These are phyloP conservation scores for Cryptomyrus ogoouensis DNA, from an alignment of 2,113 vertebrate genomes.

Conservation along the genomic window DNA sequence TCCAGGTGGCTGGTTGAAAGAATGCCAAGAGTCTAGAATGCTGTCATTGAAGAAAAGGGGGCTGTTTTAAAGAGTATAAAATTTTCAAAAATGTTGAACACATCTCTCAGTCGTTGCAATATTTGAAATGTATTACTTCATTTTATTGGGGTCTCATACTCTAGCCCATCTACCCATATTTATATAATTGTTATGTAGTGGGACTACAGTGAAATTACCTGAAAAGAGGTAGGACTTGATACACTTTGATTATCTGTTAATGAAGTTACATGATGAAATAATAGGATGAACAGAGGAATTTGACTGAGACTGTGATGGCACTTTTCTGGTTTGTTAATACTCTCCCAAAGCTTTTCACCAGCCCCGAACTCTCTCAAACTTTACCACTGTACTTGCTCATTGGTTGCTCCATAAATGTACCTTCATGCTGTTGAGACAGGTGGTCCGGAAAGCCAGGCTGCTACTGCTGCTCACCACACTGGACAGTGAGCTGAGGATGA, in stretches of 20 bases:
- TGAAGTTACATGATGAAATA: background rate
- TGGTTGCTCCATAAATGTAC: constrained; percentile 34
- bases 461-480: constrained; percentile 59
- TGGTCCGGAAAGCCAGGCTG: constrained; percentile 53
- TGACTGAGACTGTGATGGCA: background rate
- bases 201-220: background rate
- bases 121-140: background rate
- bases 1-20: background rate
- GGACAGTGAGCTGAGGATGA: constrained; percentile 53
- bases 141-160: background rate
- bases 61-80: background rate
- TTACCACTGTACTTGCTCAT: background rate
- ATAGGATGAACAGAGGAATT: background rate
- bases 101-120: background rate
- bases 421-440: constrained; percentile 58
- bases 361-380: background rate
- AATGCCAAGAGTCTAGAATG: background rate
- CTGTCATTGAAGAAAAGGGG: background rate
- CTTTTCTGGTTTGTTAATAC: background rate
- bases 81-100: background rate
- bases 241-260: background rate
- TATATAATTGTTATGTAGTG: background rate
- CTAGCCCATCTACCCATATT: too few relatives aligned
- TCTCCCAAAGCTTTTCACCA: background rate
- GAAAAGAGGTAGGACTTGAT: background rate